Evolutionary conservation across 2,113 vertebrate genomes (phyloP).

Genomic region (Turdus rufiventris): DNA sequence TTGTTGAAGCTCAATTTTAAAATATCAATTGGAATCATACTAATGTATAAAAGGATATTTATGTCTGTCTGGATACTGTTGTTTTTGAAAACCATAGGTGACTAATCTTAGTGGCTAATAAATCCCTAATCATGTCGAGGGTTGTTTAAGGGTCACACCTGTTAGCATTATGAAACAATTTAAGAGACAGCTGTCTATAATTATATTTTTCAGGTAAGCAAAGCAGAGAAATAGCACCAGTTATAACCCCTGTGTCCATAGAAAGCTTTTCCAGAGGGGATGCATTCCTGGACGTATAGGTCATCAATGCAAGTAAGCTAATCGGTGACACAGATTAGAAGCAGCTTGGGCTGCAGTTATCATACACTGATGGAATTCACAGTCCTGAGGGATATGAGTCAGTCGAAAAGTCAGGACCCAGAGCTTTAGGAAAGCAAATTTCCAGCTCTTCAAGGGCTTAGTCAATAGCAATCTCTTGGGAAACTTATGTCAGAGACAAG

Average conservation of each 20-base stretch:
- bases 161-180: background rate
- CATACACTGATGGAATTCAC: background rate
- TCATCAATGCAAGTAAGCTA: background rate
- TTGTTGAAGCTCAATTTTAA: background rate
- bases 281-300: background rate
- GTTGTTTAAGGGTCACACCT: background rate
- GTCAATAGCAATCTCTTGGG: background rate
- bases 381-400: background rate
- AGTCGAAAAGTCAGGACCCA: background rate
- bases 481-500: background rate
- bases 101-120: background rate
- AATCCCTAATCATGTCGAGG: rapidly evolving
- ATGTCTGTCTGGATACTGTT: background rate
- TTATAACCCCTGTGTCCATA: background rate
- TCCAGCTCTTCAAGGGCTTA: background rate
- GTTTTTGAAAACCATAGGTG: background rate
- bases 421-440: background rate
- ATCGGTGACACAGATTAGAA: background rate
- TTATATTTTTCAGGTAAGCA: background rate
- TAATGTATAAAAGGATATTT: background rate
- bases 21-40: background rate
- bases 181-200: background rate
- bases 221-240: background rate
- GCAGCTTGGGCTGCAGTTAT: background rate
- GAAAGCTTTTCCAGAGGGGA: background rate